Percentiles rank a stretch among this genome's conserved stretches.
phyloP scores from a whole-genome alignment of 2,888 invertebrate species.

The Automeris io region DNA sequence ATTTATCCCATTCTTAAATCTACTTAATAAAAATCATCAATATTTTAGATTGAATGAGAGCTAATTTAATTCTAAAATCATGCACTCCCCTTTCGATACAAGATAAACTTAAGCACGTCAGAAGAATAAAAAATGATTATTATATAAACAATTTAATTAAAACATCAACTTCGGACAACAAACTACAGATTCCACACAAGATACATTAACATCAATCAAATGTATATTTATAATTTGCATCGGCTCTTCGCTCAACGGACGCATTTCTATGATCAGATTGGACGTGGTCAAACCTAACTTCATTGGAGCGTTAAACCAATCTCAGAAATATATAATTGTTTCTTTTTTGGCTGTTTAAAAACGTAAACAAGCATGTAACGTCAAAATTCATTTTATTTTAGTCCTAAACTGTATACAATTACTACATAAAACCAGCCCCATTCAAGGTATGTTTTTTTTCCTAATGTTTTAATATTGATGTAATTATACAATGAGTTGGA shows the following conservation, averaged over 20 bases:
- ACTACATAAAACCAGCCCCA: too few relatives aligned
- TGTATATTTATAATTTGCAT: constrained; percentile 27
- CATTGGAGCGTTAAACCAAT: constrained; percentile 33
- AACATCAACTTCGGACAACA: constrained; percentile 74
- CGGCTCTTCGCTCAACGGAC: constrained; percentile 18
- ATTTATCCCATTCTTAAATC: constrained; percentile 42
- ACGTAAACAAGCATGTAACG: too few relatives aligned
- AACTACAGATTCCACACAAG: constrained; percentile 68
- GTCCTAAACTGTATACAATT: too few relatives aligned
- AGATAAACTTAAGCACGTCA: constrained; percentile 72
- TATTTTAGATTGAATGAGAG: constrained; percentile 57
- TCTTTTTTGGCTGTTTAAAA: too few relatives aligned
- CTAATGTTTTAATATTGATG: too few relatives aligned
- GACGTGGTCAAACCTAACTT: constrained; percentile 34
- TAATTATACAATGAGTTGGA: too few relatives aligned
- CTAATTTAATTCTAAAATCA: constrained; percentile 60
- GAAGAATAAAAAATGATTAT: constrained; percentile 71
- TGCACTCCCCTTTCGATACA: constrained; percentile 65
- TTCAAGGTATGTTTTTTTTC: too few relatives aligned
- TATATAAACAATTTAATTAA: constrained; percentile 74
- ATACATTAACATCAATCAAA: constrained; percentile 50
- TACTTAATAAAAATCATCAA: constrained; percentile 54
- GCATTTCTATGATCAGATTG: constrained; percentile 22
- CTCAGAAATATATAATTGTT: constrained; percentile 65
- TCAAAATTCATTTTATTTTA: too few relatives aligned